phyloP scores from a whole-genome alignment of 2,113 vertebrate genomes.

The Paralichthys olivaceus region DNA sequence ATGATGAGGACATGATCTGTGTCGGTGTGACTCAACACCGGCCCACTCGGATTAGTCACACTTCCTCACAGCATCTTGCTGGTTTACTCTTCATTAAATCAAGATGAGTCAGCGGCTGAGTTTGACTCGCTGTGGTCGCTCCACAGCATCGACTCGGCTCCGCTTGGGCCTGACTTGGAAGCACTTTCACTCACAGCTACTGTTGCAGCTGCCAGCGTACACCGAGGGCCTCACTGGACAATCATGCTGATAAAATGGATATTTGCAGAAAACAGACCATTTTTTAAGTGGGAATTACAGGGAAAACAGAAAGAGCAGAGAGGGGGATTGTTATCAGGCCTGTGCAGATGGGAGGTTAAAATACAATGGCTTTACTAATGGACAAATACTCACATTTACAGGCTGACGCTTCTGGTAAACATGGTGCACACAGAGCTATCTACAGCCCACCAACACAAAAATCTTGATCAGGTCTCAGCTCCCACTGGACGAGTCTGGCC shows the following conservation, averaged over 20 bases:
- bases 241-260: not conserved
- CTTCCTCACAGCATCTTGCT: slow-evolving; percentile 52
- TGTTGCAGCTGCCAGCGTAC: not conserved
- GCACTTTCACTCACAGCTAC: slow-evolving; percentile 35
- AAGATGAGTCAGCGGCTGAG: slow-evolving; percentile 55
- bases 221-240: not conserved
- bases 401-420: not conserved
- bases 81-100: slow-evolving; percentile 45
- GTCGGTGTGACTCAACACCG: slow-evolving; percentile 51
- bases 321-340: slow-evolving; percentile 28
- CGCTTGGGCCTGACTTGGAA: slow-evolving; percentile 4
- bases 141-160: not conserved
- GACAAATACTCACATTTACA: slow-evolving; percentile 5
- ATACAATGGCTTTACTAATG: not conserved
- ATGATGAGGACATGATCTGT: slow-evolving; percentile 28
- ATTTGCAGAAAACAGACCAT: not conserved
- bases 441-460: slow-evolving; percentile 5
- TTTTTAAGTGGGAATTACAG: not conserved
- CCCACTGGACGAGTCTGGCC: slow-evolving; percentile 8
- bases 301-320: not conserved
- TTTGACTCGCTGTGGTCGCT: slow-evolving; percentile 33
- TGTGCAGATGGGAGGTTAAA: slow-evolving; percentile 34
- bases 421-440: slow-evolving; percentile 12
- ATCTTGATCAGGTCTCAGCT: slow-evolving; percentile 44
- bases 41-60: slow-evolving; percentile 65